These are phyloP conservation scores for Varanus salvator DNA, from an alignment of 2,113 vertebrate species.

Conservation along the genomic window DNA sequence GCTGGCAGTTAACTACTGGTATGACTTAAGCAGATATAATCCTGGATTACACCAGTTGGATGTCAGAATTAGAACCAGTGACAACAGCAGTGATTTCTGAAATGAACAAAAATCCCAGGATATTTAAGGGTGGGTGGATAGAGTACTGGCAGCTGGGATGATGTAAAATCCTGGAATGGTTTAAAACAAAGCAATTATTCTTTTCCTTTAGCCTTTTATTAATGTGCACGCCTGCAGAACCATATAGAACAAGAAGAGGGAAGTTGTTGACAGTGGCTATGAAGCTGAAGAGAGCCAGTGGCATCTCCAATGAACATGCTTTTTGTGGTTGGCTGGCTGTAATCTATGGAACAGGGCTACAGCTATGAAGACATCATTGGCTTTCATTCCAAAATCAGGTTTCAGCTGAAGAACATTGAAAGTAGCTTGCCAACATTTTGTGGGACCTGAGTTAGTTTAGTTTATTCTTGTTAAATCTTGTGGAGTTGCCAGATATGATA, in stretches of 20 bases:
- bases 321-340: neutral
- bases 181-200: slow-evolving; percentile 22
- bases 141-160: slow-evolving; percentile 25
- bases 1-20: neutral
- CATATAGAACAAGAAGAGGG: slow-evolving; percentile 4
- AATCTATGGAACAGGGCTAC: neutral
- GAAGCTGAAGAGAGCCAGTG: neutral
- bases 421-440: slow-evolving; percentile 18
- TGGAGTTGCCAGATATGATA: slow-evolving; percentile 5
- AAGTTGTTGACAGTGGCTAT: neutral
- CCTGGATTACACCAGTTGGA: slow-evolving; percentile 26
- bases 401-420: slow-evolving; percentile 23
- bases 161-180: slow-evolving; percentile 47
- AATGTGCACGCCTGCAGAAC: neutral
- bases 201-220: slow-evolving; percentile 1
- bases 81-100: neutral
- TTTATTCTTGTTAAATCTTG: slow-evolving; percentile 22
- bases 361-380: slow-evolving; percentile 17
- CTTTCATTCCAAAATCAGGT: slow-evolving; percentile 26
- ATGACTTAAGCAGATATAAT: neutral
- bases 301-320: neutral
- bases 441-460: neutral
- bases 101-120: slow-evolving; percentile 22
- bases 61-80: neutral
- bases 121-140: neutral